Conservation (phyloP, 2,888 invertebrate species). For the Calliphora vomitoria region DNA sequence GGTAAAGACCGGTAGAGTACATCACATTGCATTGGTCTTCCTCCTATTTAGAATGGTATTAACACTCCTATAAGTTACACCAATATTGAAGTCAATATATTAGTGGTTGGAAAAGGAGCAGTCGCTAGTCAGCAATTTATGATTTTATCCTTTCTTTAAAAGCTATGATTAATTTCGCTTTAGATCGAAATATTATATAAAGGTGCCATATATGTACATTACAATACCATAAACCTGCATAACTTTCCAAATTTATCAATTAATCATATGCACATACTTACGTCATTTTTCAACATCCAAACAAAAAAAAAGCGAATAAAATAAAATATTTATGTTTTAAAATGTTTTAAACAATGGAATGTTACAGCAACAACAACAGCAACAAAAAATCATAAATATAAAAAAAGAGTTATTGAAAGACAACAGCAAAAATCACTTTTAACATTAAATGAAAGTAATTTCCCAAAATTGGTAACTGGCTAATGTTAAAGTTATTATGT, state of each 20-base stretch:
- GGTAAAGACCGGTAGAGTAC: no score
- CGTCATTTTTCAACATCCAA: slow-evolving; percentile 16
- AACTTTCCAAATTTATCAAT: neutral
- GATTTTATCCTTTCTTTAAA: no score
- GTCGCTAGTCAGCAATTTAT: no score
- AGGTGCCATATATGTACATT: neutral
- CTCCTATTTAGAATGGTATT: no score
- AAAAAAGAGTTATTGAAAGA: slow-evolving; percentile 15
- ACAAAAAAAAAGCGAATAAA: slow-evolving; percentile 12
- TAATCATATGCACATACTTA: slow-evolving; percentile 18
- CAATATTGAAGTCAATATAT: no score
- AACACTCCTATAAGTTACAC: no score
- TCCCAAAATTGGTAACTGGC: slow-evolving; percentile 82
- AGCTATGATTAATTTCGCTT: no score
- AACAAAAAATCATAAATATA: neutral
- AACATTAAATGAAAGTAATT: slow-evolving; percentile 82
- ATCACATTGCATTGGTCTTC: no score
- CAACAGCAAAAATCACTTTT: slow-evolving; percentile 58
- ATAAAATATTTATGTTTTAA: slow-evolving; percentile 24
- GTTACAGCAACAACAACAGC: slow-evolving; percentile 4
- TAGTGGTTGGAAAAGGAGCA: no score
- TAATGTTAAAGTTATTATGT: slow-evolving; percentile 75
- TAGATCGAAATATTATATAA: no score
- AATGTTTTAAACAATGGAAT: slow-evolving; percentile 1
- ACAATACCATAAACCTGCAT: neutral